Percentiles rank a stretch among this genome's conserved stretches.
phyloP scores from a whole-genome alignment of 2,888 invertebrate species.

The Anaspis maculata region DNA sequence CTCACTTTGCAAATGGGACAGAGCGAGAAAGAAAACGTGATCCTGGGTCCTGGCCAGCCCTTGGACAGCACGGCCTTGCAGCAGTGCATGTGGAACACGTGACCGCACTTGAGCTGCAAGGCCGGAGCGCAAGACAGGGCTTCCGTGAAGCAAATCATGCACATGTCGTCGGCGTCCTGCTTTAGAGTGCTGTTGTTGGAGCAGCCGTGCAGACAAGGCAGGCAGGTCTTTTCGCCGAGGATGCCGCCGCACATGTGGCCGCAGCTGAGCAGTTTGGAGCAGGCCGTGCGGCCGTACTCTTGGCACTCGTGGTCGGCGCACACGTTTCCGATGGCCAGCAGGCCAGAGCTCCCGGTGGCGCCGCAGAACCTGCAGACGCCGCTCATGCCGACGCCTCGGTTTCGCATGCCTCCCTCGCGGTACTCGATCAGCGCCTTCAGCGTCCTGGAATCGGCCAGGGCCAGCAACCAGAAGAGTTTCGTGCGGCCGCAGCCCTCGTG shows the following conservation, averaged over 20 bases:
- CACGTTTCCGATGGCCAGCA: slow-evolving; percentile 85
- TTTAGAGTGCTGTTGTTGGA: slow-evolving; percentile 50
- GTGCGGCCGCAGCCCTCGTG: slow-evolving; percentile 95
- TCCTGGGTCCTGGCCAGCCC: slow-evolving; percentile 91
- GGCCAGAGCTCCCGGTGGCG: slow-evolving; percentile 69
- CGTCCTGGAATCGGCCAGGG: slow-evolving; percentile 87
- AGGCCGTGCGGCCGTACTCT: slow-evolving; percentile 74
- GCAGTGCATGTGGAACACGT: slow-evolving; percentile 93
- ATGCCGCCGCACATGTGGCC: slow-evolving; percentile 94
- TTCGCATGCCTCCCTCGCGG: slow-evolving; percentile 60
- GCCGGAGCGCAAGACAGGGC: slow-evolving; percentile 93
- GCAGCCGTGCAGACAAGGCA: slow-evolving; percentile 88
- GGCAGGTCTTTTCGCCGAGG: slow-evolving; percentile 70
- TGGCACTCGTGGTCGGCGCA: slow-evolving; percentile 93
- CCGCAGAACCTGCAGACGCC: slow-evolving; percentile 91
- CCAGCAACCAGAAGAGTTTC: slow-evolving; percentile 90
- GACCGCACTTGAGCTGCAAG: slow-evolving; percentile 78
- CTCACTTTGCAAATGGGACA: slow-evolving; percentile 97
- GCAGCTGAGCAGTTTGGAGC: slow-evolving; percentile 73
- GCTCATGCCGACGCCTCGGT: slow-evolving; percentile 38
- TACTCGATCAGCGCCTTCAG: slow-evolving; percentile 88
- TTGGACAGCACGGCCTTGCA: slow-evolving; percentile 75
- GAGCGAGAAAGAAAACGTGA: slow-evolving; percentile 90
- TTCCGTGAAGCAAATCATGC: slow-evolving; percentile 98
- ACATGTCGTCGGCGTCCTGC: slow-evolving; percentile 98